Evolutionary conservation across 2,113 vertebrate genomes (phyloP), one percentile per base, ranked within the genome.

Genomic region (Corythornis cristatus): DNA sequence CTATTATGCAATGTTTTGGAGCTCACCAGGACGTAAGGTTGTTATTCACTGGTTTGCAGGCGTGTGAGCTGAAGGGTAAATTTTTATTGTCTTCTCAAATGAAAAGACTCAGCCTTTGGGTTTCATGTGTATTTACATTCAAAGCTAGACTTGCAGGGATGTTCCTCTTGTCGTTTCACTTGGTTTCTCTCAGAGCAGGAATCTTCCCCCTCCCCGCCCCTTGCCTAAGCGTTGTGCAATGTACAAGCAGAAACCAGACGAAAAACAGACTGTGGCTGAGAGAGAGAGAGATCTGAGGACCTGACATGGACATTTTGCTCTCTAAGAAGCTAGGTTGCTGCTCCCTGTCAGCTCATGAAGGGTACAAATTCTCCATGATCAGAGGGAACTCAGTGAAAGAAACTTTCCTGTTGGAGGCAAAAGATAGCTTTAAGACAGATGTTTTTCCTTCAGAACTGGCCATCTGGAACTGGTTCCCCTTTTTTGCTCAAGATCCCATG

Each of bases 111-210:
- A 74, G 83, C 81, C 91, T 85, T 89, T 78, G 93, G 81, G 74
- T 83, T 89, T 67, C 86, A 73, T 92, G 71, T 67, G 53, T 68
- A 79, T 85, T 94, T 89, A 79, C 75, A 43, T 26, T 73, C 85
- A 85, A 6, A 87, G 51, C 43, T 87, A 51, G 86, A 42, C 56
- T 82, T 64, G 75, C 53, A 66, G 71, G 33, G 66, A n/a, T 73
- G 33, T 82, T 93, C 61, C 75, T 31, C 72, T 64, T 79, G 89
- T 91, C 75, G 60, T 89, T 92, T 92, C 74, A 58, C 56, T 92
- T 56, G 25, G 21, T 87, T 90, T 86, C 31, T 68, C 9, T 7
- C 64, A 73, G 67, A 89, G 71, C 8, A 89, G 58, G n/a, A 82
- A 76, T 61, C 80, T 90, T 90, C 92, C 19, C 50, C 43, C 43